A percentile compares a stretch with the other conserved stretches of the same genome.
Conservation (phyloP, 1,140 invertebrate genomes). For the Solenopsis fugax region DNA sequence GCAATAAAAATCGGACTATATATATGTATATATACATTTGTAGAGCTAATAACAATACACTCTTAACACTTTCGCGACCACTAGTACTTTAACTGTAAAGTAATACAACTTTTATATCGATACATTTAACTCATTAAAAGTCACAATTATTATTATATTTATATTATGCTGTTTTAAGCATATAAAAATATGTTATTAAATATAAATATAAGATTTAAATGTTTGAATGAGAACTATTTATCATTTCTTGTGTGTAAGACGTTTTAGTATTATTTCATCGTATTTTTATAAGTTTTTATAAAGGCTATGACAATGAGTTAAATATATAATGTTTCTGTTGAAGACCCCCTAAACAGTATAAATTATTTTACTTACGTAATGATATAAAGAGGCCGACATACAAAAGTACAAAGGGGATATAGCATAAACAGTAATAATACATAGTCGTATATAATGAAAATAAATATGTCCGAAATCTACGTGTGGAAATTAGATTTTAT, state of each 20-base stretch:
- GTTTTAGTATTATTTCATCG: neutral
- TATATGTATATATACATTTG: neutral
- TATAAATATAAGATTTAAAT: slow-evolving; percentile 32
- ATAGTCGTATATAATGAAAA: slow-evolving; percentile 1
- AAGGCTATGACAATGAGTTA: slow-evolving; percentile 31
- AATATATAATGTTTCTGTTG: slow-evolving; percentile 35
- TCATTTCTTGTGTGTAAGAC: neutral
- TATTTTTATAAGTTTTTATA: neutral
- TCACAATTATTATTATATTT: slow-evolving; percentile 18
- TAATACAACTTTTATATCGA: slow-evolving; percentile 11
- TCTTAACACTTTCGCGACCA: slow-evolving; percentile 57
- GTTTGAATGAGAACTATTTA: neutral
- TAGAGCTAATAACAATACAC: slow-evolving; percentile 26
- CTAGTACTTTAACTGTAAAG: slow-evolving; percentile 15
- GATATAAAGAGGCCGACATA: slow-evolving; percentile 35
- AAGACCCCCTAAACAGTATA: slow-evolving; percentile 59
- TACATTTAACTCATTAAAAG: slow-evolving; percentile 48
- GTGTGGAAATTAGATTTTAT: slow-evolving; percentile 61
- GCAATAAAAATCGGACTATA: slow-evolving; percentile 28
- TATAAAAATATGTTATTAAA: neutral
- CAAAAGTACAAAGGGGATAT: neutral
- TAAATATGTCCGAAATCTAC: slow-evolving; percentile 25
- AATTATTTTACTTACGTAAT: slow-evolving; percentile 51
- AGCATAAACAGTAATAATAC: slow-evolving; percentile 20
- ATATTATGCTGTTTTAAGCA: slow-evolving; percentile 9